Conservation (phyloP, 2,797 vertebrate species). For the Zenarchopterus dispar region DNA sequence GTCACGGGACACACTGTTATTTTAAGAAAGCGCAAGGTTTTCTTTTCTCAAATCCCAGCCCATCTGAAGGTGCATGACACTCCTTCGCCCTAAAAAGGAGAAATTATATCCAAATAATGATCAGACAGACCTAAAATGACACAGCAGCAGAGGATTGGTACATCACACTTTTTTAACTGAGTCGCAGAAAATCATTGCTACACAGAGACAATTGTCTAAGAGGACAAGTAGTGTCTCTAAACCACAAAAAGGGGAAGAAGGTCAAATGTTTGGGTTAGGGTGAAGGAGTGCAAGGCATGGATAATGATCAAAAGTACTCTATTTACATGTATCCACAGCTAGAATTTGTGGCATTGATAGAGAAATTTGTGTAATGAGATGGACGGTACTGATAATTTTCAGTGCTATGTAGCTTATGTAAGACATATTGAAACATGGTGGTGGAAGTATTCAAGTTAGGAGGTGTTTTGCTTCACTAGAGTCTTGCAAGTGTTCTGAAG, state of each 20-base stretch:
- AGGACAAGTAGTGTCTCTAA: not conserved
- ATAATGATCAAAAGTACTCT: too few relatives aligned
- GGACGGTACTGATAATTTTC: too few relatives aligned
- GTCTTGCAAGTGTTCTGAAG: too few relatives aligned
- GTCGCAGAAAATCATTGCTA: not conserved
- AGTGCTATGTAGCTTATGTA: too few relatives aligned
- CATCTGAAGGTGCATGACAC: not conserved
- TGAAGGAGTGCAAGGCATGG: too few relatives aligned
- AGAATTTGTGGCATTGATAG: too few relatives aligned
- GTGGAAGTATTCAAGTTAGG: too few relatives aligned
- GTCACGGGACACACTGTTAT: too few relatives aligned
- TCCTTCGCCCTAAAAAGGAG: not conserved
- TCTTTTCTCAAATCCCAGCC: not conserved
- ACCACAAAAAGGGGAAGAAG: not conserved
- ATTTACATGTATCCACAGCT: too few relatives aligned
- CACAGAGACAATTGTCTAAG: not conserved
- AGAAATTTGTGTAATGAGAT: too few relatives aligned
- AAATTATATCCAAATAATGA: not conserved
- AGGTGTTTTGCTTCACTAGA: too few relatives aligned
- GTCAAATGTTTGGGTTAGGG: not conserved
- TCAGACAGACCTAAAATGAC: not conserved
- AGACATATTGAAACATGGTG: too few relatives aligned
- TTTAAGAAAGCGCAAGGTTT: not conserved
- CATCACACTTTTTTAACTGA: conserved; percentile 1
- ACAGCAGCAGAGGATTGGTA: conserved; percentile 8